Conservation (phyloP, 2,888 invertebrate species). For the Oligia strigilis region DNA sequence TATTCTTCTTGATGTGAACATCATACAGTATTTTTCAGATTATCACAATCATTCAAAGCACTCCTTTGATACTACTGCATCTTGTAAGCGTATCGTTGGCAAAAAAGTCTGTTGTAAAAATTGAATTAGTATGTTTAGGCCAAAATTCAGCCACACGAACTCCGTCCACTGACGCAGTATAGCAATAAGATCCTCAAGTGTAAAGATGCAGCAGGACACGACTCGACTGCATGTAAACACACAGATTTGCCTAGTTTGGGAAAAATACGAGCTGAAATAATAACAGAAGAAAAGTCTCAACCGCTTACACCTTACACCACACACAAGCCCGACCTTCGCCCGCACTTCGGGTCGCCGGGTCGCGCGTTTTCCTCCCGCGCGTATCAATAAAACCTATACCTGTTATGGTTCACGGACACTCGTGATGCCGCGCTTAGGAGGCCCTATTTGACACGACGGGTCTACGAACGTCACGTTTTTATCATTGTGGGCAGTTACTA, state of each 20-base stretch:
- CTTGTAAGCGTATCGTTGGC: neutral
- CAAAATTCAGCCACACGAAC: neutral
- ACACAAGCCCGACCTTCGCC: slow-evolving; percentile 72
- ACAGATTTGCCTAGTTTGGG: neutral
- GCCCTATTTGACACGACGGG: slow-evolving; percentile 65
- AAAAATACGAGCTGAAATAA: neutral
- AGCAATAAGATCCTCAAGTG: neutral
- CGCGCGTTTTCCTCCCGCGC: slow-evolving; percentile 73
- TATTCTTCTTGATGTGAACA: neutral
- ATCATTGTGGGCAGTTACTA: slow-evolving; percentile 36
- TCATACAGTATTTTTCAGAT: neutral
- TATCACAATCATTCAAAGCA: neutral
- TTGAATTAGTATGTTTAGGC: neutral
- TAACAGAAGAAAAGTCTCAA: neutral
- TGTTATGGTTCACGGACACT: slow-evolving; percentile 68
- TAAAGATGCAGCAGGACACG: neutral
- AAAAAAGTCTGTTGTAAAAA: neutral
- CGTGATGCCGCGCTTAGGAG: slow-evolving; percentile 63
- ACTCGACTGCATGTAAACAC: neutral
- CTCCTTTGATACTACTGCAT: neutral
- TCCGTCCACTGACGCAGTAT: neutral
- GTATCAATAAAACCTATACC: slow-evolving; percentile 69
- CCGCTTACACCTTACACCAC: neutral
- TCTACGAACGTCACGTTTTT: slow-evolving; percentile 52
- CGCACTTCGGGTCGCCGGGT: slow-evolving; percentile 70